phyloP scores from a whole-genome alignment of 2,797 vertebrate species.

The Hyperoplus immaculatus region DNA sequence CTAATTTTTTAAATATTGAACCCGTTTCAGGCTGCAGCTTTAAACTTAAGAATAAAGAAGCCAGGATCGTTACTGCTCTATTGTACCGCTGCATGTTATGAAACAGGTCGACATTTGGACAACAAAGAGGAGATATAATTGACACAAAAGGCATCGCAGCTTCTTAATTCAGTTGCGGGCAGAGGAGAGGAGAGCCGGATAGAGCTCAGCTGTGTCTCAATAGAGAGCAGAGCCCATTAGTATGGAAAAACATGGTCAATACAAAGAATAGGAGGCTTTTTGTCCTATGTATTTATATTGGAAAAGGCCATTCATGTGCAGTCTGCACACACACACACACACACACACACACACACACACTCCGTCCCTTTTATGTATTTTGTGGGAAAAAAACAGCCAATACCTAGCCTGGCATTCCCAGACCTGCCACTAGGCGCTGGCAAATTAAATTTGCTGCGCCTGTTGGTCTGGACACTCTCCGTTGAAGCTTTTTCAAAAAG shows the following conservation, averaged over 20 bases:
- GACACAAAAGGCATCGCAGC: constrained; percentile 22
- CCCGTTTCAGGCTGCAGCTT: neutral
- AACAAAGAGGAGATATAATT: constrained; percentile 36
- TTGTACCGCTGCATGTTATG: constrained; percentile 31
- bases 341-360: no score
- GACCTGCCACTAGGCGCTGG: no score
- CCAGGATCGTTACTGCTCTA: constrained; percentile 4
- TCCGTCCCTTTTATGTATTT: no score
- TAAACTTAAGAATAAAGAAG: neutral
- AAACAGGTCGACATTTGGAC: constrained; percentile 23
- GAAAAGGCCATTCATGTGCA: constrained; percentile 25
- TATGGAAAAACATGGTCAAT: constrained; percentile 30
- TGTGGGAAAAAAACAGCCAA: no score
- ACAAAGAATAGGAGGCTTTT: constrained; percentile 13
- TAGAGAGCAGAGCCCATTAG: constrained; percentile 14
- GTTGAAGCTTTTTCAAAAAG: no score
- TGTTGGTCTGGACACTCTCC: no score
- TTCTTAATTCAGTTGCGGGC: constrained; percentile 44
- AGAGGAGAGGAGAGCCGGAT: constrained; percentile 10
- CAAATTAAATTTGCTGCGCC: no score
- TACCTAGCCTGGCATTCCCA: no score
- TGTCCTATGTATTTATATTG: constrained; percentile 2
- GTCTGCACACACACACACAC: neutral
- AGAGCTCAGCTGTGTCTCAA: constrained; percentile 29
- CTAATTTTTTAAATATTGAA: neutral